Conservation (phyloP, 2,113 vertebrate species). For the Caloenas nicobarica region DNA sequence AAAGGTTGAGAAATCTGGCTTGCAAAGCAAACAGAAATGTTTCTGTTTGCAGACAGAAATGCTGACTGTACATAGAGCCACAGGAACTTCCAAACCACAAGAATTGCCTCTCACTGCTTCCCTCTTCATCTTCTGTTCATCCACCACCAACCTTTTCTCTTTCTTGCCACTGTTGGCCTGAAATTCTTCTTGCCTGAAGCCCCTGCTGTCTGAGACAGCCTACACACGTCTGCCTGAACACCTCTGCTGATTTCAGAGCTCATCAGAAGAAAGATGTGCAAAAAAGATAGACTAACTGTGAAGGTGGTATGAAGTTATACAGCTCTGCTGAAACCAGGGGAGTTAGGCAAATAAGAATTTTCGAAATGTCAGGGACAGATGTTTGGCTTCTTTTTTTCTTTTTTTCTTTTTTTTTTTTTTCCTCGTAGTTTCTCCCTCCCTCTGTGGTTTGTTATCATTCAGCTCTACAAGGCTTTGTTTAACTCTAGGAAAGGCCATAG, state of each 20-base stretch:
- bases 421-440: background rate
- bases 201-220: slow-evolving; percentile 60
- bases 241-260: slow-evolving; percentile 17
- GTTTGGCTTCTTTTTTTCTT: background rate
- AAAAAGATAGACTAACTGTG: background rate
- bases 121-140: slow-evolving; percentile 65
- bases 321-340: slow-evolving; percentile 4
- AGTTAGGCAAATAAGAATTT: slow-evolving; percentile 20
- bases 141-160: slow-evolving; percentile 42
- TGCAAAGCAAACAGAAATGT: slow-evolving; percentile 63
- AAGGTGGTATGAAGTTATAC: background rate
- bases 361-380: slow-evolving; percentile 19
- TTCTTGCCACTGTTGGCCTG: slow-evolving; percentile 46
- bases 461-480: slow-evolving; percentile 47
- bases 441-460: slow-evolving; percentile 53
- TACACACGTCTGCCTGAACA: slow-evolving; percentile 40
- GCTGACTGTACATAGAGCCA: slow-evolving; percentile 69
- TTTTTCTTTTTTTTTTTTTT: background rate
- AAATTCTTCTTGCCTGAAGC: slow-evolving; percentile 64
- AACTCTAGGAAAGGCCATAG: slow-evolving; percentile 43
- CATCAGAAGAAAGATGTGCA: background rate
- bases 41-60: slow-evolving; percentile 66
- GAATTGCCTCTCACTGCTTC: slow-evolving; percentile 64
- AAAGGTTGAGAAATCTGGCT: slow-evolving; percentile 66
- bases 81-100: slow-evolving; percentile 72